Evolutionary conservation across 2,888 invertebrate species (phyloP).

Genomic region (Stenolophus ochropezus): DNA sequence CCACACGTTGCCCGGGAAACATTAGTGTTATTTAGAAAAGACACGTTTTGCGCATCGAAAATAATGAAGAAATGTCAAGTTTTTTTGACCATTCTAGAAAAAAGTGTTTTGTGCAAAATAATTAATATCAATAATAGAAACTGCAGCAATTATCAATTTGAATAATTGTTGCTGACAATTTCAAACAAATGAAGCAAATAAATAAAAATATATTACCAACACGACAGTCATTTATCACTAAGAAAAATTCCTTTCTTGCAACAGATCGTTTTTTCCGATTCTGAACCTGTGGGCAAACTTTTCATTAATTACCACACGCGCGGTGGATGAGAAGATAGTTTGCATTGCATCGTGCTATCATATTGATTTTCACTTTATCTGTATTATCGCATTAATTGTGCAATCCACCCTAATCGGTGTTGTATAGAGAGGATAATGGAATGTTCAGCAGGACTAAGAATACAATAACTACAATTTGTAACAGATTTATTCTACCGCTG

Average conservation of each 20-base stretch:
- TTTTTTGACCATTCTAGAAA: too few relatives aligned
- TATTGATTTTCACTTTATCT: conserved; percentile 56
- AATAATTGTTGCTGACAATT: neutral
- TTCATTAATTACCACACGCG: neutral
- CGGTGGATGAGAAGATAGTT: neutral
- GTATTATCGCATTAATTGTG: conserved; percentile 49
- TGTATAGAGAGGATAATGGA: conserved; percentile 37
- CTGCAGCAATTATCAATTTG: neutral
- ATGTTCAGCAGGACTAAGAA: neutral
- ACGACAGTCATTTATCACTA: neutral
- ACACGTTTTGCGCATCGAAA: too few relatives aligned
- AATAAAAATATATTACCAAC: neutral
- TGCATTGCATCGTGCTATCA: conserved; percentile 12
- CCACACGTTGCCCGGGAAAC: too few relatives aligned
- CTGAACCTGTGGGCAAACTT: neutral
- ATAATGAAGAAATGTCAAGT: too few relatives aligned
- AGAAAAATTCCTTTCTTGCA: neutral
- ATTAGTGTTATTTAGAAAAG: too few relatives aligned
- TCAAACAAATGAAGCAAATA: neutral
- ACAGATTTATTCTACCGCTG: neutral
- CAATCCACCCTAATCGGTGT: conserved; percentile 51
- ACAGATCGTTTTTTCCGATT: neutral
- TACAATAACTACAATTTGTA: neutral
- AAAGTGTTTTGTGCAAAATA: neutral
- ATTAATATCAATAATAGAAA: neutral